phyloP scores from a whole-genome alignment of 2,888 invertebrate genomes.

The Perithous albicinctus region DNA sequence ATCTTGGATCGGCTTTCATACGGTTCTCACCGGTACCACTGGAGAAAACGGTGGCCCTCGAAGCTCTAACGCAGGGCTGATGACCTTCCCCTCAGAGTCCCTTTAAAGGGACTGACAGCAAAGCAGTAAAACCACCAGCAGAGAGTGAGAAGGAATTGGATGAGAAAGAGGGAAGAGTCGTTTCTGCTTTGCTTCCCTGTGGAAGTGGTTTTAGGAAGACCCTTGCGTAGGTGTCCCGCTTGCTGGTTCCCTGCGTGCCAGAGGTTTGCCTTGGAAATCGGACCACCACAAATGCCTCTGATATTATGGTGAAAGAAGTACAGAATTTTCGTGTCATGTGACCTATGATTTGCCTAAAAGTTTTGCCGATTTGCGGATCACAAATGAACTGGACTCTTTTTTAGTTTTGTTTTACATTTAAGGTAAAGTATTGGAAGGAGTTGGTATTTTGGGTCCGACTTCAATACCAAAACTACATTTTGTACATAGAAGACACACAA shows the following conservation, averaged over 20 bases:
- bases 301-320: not conserved
- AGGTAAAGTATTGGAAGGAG: too few species aligned
- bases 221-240: constrained; percentile 26
- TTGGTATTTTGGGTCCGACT: too few species aligned
- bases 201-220: constrained; percentile 72
- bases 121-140: not conserved
- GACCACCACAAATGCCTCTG: not conserved
- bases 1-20: constrained; percentile 80
- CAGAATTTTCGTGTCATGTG: too few species aligned
- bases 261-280: constrained; percentile 22
- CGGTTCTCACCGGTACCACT: constrained; percentile 78
- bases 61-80: constrained; percentile 71
- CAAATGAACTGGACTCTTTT: too few species aligned
- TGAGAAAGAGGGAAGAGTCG: not conserved
- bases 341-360: too few species aligned
- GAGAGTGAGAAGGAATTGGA: not conserved
- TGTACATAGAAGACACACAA: too few species aligned
- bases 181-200: constrained; percentile 57
- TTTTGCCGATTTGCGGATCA: too few species aligned
- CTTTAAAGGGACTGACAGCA: constrained; percentile 72
- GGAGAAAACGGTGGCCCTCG: constrained; percentile 25
- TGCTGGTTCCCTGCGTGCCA: constrained; percentile 28
- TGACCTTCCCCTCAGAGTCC: constrained; percentile 75
- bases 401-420: too few species aligned
- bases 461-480: too few species aligned